Percentiles rank a stretch among this genome's conserved stretches.
phyloP scores from a whole-genome alignment of 92 coral and sea anemone species.

The Zoanthus sansibaricus region DNA sequence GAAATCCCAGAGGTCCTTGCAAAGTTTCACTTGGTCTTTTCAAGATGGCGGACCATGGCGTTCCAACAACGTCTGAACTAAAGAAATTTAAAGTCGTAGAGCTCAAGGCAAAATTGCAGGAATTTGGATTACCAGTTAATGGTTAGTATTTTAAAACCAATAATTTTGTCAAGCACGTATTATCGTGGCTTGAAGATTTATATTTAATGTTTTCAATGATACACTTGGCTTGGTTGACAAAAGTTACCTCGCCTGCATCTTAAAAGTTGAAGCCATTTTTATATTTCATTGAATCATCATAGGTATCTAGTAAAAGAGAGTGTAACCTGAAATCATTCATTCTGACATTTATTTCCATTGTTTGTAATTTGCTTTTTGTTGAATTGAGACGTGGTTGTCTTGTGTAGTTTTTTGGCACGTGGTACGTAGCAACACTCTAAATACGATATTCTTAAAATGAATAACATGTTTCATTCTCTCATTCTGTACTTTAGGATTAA shows the following conservation, averaged over 20 bases:
- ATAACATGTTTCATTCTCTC: not conserved
- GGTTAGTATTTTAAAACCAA: conserved; percentile 51
- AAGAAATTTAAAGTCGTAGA: conserved; percentile 94
- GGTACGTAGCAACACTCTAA: not conserved
- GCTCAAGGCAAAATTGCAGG: conserved; percentile 80
- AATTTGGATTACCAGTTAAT: conserved; percentile 86
- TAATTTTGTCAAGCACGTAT: not conserved
- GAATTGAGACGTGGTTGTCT: too few relatives aligned
- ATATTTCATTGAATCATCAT: too few relatives aligned
- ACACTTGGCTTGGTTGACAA: not conserved
- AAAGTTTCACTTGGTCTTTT: conserved; percentile 48
- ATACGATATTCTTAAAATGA: not conserved
- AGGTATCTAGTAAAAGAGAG: too few relatives aligned
- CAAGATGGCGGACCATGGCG: conserved; percentile 88
- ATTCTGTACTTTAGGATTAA: conserved; percentile 66
- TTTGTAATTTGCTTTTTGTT: too few relatives aligned
- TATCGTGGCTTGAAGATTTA: not conserved
- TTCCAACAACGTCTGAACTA: conserved; percentile 69
- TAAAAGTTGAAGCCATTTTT: too few relatives aligned
- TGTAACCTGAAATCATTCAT: too few relatives aligned
- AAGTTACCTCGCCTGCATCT: too few relatives aligned
- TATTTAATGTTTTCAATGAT: not conserved
- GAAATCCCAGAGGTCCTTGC: conserved; percentile 51
- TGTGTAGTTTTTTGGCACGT: conserved; percentile 9
- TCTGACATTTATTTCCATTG: too few relatives aligned